Evolutionary conservation across 2,797 vertebrate species (phyloP).

Genomic region (Spheniscus humboldti): DNA sequence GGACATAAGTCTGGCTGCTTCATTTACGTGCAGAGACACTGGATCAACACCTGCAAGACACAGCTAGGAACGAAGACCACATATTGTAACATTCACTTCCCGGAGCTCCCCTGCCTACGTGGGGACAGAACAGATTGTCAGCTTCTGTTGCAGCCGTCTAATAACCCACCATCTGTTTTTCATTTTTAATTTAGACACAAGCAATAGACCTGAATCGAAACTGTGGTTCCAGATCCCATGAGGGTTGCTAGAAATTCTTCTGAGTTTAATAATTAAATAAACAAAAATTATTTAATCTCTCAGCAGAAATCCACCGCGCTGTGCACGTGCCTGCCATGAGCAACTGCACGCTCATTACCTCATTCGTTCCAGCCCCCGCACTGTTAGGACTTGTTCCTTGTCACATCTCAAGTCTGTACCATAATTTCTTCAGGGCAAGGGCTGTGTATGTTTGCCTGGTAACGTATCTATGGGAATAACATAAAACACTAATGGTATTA

Average conservation of each 20-base stretch:
- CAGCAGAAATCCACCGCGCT: background rate
- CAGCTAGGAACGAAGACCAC: background rate
- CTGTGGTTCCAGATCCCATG: fast-evolving
- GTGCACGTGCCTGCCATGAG: constrained; percentile 1
- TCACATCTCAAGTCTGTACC: constrained; percentile 18
- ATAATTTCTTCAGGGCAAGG: constrained; percentile 24
- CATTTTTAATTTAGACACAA: constrained; percentile 37
- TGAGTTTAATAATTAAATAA: constrained; percentile 35
- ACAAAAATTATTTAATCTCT: background rate
- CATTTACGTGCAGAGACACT: background rate
- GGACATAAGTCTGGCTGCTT: background rate
- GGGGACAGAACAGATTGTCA: constrained; percentile 25
- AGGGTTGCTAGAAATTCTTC: background rate
- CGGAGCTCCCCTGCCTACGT: background rate
- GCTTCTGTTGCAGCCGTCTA: constrained; percentile 40
- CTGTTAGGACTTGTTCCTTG: constrained; percentile 26
- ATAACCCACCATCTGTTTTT: constrained; percentile 29
- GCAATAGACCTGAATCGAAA: background rate
- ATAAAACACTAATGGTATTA: background rate
- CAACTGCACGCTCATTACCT: background rate
- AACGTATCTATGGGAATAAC: constrained; percentile 29
- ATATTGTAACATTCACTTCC: background rate
- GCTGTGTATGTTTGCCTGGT: constrained; percentile 21
- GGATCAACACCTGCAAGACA: constrained; percentile 31
- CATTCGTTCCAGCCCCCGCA: background rate